Evolutionary conservation across 1,140 invertebrate species (phyloP), one percentile per base, ranked within the genome.

Genomic region (Colletes gigas): DNA sequence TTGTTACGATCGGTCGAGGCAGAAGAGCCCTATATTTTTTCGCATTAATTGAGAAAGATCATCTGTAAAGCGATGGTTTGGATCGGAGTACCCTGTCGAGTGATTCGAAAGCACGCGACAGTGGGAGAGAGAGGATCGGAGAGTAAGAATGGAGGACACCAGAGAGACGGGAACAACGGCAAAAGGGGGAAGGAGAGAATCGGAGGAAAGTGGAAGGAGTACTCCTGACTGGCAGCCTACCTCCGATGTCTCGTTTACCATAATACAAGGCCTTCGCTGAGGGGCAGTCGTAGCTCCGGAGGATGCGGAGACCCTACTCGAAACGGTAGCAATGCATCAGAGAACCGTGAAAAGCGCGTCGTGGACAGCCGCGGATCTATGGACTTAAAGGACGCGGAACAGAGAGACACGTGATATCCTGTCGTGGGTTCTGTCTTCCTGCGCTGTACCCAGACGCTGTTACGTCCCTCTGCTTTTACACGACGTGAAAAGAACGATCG

Each of bases 191-290:
- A 30, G 71, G 60, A 81, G 60, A 78, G 66, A 54, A 44, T 68
- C 59, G 39, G 21, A 21, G 72, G 67, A 57, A 66, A 15, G 63
- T 41, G 60, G 79, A 60, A 82, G 80, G 82, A 70, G 80, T 62
- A 83, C 79, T 75, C 78, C 76, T 84, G 88, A 86, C 82, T 86
- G 88, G 82, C 86, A 89, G 84, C 19, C 76, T 85, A 82, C 73
- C 74, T 84, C 82, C 83, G 79, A 83, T 86, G 88, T 89, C 86
- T 89, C 82, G 88, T 88, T 89, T 89, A 89, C 88, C 88, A 89
- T 89, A 89, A 89, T 89, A 89, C 88, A 89, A 89, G 86, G 44
- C 50, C 73, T 57, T 79, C 62, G 62, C 12, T 70, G 85, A 78
- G 83, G 76, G 78, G 69, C 81, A 50, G 67, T 54, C 57, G 67